Conservation (phyloP, 1,140 invertebrate species). For the Cydia fagiglandana region DNA sequence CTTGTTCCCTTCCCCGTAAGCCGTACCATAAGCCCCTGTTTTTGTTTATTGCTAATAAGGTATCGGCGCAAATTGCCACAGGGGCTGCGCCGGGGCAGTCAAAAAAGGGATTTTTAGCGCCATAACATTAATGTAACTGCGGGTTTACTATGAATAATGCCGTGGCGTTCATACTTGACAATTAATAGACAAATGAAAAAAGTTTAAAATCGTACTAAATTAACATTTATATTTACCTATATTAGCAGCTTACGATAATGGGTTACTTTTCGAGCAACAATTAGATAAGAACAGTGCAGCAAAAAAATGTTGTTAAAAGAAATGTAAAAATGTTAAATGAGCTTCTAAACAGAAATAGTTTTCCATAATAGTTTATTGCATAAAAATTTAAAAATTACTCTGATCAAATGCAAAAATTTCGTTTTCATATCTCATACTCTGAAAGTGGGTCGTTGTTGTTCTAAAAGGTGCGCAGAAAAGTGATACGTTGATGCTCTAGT, state of each 20-base stretch:
- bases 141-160: not conserved
- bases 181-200: not conserved
- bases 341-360: too few species aligned
- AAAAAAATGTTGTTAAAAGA: too few species aligned
- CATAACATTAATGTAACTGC: not conserved
- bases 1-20: constrained; percentile 28
- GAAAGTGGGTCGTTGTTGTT: too few species aligned
- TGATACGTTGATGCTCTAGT: too few species aligned
- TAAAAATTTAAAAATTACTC: not conserved
- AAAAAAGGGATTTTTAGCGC: constrained; percentile 21
- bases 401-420: too few species aligned
- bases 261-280: too few species aligned
- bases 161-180: not conserved
- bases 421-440: too few species aligned
- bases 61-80: constrained; percentile 46
- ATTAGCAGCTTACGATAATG: too few species aligned
- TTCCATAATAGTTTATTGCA: too few species aligned
- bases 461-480: too few species aligned
- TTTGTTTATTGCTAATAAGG: constrained; percentile 78
- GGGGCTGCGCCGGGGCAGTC: not conserved
- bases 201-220: not conserved
- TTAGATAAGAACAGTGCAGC: too few species aligned
- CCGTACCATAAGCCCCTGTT: constrained; percentile 44
- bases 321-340: too few species aligned
- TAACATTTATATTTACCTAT: not conserved